A percentile compares a stretch with the other conserved stretches of the same genome.
These are phyloP conservation scores for Trichogramma evanescens DNA, from an alignment of 2,888 invertebrate species.

Conservation along the genomic window DNA sequence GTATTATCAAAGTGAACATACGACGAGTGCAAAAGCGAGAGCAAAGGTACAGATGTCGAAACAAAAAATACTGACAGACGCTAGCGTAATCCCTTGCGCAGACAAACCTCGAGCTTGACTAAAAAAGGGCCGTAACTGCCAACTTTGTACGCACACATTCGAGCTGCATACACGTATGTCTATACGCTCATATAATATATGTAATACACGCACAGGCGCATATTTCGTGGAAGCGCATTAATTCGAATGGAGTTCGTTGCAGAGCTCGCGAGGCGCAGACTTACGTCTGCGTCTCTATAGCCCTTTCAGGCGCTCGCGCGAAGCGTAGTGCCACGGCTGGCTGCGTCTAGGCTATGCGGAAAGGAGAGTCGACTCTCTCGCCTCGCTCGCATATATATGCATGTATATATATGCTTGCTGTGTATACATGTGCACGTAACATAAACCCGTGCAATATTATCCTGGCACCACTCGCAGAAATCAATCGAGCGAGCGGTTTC, in stretches of 20 bases:
- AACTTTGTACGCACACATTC: too few species aligned
- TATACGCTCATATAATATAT: background rate
- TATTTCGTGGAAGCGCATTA: constrained; percentile 31
- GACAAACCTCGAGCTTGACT: too few species aligned
- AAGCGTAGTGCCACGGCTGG: constrained; percentile 37
- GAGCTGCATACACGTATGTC: background rate
- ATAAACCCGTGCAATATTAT: background rate
- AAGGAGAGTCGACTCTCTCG: constrained; percentile 42
- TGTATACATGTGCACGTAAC: too few species aligned
- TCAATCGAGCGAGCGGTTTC: background rate
- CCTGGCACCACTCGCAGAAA: background rate
- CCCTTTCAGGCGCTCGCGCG: constrained; percentile 10
- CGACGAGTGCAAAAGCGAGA: background rate
- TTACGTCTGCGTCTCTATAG: too few species aligned
- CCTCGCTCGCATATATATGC: background rate
- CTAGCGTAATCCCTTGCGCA: too few species aligned
- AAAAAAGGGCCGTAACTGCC: too few species aligned
- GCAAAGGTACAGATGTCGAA: background rate
- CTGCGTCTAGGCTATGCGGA: constrained; percentile 47
- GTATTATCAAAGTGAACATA: too few species aligned
- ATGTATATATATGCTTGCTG: too few species aligned
- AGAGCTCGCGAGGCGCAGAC: constrained; percentile 12
- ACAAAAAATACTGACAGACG: background rate
- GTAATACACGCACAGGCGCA: background rate
- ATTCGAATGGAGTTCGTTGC: constrained; percentile 33